Percentiles rank a stretch among this genome's conserved stretches.
Conservation (phyloP, 1,140 invertebrate species). For the Brachystomella parvula region DNA sequence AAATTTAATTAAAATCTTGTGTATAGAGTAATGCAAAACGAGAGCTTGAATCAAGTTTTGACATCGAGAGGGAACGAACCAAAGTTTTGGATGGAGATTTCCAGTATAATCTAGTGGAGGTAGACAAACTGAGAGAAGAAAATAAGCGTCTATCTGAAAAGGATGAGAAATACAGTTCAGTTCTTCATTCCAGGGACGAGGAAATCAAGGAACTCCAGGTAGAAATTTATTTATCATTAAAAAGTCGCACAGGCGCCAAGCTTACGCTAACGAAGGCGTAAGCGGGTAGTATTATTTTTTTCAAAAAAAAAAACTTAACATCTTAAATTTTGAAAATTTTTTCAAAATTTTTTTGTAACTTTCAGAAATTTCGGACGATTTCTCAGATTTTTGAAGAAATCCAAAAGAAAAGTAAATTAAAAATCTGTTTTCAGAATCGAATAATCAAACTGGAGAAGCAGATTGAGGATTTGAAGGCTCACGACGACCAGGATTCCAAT, state of each 20-base stretch:
- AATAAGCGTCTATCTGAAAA: neutral
- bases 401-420: no score
- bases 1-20: neutral
- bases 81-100: neutral
- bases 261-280: no score
- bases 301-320: neutral
- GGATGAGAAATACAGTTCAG: neutral
- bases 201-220: no score
- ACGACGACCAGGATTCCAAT: neutral
- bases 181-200: neutral
- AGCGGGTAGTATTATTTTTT: neutral
- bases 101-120: neutral
- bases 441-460: conserved; percentile 10
- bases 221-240: no score
- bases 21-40: neutral
- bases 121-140: neutral
- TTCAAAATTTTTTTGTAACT: neutral
- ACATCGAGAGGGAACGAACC: neutral
- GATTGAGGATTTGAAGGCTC: conserved; percentile 18
- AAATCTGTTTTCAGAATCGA: neutral
- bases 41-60: neutral
- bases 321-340: neutral
- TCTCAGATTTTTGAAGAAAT: no score
- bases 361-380: neutral
- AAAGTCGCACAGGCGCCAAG: no score